phyloP scores from a whole-genome alignment of 35 echinoderm and acorn worm species.

The Lytechinus variegatus region DNA sequence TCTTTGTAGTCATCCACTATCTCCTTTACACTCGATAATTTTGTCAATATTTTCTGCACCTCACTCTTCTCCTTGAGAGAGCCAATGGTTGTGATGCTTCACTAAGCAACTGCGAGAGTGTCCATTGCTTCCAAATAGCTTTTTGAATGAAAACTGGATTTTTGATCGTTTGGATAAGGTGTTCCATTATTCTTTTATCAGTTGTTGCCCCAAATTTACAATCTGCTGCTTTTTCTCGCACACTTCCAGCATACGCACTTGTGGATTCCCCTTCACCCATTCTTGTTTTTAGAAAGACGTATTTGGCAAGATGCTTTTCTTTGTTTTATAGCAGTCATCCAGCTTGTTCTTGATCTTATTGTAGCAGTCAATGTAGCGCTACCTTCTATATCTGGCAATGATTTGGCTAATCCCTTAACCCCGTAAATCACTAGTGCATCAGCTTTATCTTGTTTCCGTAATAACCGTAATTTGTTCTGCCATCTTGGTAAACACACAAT shows the following conservation, averaged over 20 bases:
- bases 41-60: slow-evolving; percentile 8
- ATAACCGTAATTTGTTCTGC: too few species aligned
- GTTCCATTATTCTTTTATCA: slow-evolving; percentile 75
- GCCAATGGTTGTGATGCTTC: slow-evolving; percentile 56
- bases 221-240: slow-evolving; percentile 65
- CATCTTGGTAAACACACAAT: too few species aligned
- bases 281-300: slow-evolving; percentile 58
- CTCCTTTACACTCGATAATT: neutral
- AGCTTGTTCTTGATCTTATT: slow-evolving; percentile 62
- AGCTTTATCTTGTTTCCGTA: neutral
- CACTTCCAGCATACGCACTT: slow-evolving; percentile 56
- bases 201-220: slow-evolving; percentile 61
- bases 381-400: slow-evolving; percentile 30
- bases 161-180: slow-evolving; percentile 57
- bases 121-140: slow-evolving; percentile 62
- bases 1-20: slow-evolving; percentile 30
- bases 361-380: neutral
- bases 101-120: slow-evolving; percentile 48
- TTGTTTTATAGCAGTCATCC: slow-evolving; percentile 63
- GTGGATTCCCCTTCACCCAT: slow-evolving; percentile 50
- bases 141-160: slow-evolving; percentile 42
- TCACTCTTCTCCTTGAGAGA: slow-evolving; percentile 34
- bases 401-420: slow-evolving; percentile 66
- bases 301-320: slow-evolving; percentile 69
- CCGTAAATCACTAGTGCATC: slow-evolving; percentile 74